phyloP scores from a whole-genome alignment of 2,797 vertebrate genomes.

The Xenopus petersii region DNA sequence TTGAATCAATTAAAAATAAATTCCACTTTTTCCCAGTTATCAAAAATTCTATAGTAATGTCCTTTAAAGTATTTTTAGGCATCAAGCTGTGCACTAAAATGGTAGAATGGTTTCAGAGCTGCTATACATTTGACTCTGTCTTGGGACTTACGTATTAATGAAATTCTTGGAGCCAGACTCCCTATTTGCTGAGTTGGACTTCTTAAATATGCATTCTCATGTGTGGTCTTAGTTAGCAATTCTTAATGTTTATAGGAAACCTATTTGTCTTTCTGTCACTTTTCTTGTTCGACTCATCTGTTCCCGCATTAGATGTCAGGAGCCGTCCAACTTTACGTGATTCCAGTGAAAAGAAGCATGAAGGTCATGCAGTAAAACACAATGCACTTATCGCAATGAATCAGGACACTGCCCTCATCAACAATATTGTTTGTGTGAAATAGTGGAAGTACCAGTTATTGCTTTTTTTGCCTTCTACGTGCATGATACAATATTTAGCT shows the following conservation, averaged over 20 bases:
- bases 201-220: constrained; percentile 1
- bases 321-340: constrained; percentile 27
- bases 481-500: neutral
- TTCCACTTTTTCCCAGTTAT: no score
- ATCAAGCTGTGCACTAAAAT: no score
- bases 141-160: no score
- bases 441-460: neutral
- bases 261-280: constrained; percentile 1
- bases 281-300: constrained; percentile 27
- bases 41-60: no score
- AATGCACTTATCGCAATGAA: constrained; percentile 30
- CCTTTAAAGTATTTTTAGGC: no score
- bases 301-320: constrained; percentile 9
- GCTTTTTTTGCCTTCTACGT: neutral
- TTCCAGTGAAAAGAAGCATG: constrained; percentile 19
- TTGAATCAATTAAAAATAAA: no score
- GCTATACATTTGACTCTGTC: no score
- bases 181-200: neutral
- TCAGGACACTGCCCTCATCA: constrained; percentile 48
- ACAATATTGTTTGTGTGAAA: constrained; percentile 26
- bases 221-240: constrained; percentile 26
- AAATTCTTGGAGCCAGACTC: no score
- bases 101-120: no score
- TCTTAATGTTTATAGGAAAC: constrained; percentile 10
- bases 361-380: constrained; percentile 49